Base-by-base conservation (phyloP, 2,888 invertebrate genomes). In the Calameuta pallipes region DNA sequence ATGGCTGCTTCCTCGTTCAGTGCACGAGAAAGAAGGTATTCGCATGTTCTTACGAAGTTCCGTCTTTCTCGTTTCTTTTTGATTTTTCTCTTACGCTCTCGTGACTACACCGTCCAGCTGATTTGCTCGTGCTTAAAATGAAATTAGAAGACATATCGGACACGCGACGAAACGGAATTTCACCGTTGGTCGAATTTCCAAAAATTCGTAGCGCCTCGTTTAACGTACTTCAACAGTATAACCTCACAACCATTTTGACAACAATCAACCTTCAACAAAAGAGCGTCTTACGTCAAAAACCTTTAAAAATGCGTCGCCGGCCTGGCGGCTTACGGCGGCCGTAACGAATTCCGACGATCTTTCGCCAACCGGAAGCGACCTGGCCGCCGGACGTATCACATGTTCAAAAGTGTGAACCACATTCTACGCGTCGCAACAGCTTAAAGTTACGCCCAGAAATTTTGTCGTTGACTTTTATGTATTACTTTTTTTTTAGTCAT, bases 211-310 rank as follows among this genome's bases (percentile, higher is more conserved):
- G 36, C 37, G 34, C 74, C 56, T 82, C 84, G 81, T 86, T 56
- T 85, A 88, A 88, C 85, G 85, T 87, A 87, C 85, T 88, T 88
- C 84, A 87, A 87, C 87, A 89, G 83, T 87, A 89, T 87, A 90
- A 90, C 88, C 86, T 91, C 90, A 90, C 90, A 90, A 90, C 90
- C 90, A 89, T 89, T 89, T 90, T 89, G 88, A 89, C 89, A 90
- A 90, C 89, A 89, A 90, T 90, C 88, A 90, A 90, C 83, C 85
- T 87, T 90, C 85, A 90, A 90, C 88, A 90, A 88, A 89, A 88
- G 85, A 86, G 84, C 85, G 83, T 87, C 84, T 88, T 85, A 84
- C 83, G 81, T 87, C 82, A 86, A 88, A 89, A 87, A 87, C 87
- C 83, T 81, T 87, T 86, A 89, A 89, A 88, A 87, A 87, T 88